Conservation (phyloP, 2,113 vertebrate genomes). For the Amblyopsis rosae region DNA sequence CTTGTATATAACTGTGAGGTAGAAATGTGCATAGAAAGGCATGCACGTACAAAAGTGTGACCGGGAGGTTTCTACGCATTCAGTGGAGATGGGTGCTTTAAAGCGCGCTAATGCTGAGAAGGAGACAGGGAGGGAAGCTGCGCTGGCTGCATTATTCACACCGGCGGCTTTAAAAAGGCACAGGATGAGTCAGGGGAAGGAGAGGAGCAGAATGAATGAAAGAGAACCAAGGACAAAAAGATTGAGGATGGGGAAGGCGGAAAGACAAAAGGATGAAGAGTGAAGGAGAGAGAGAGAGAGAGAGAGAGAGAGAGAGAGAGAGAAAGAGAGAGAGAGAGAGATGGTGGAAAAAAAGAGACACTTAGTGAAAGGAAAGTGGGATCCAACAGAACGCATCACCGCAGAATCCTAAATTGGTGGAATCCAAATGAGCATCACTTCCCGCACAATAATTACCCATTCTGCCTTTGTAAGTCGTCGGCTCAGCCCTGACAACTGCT, state of each 20-base stretch:
- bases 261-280: constrained; percentile 11
- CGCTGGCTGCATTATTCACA: constrained; percentile 58
- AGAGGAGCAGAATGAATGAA: constrained; percentile 5
- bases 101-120: constrained; percentile 34
- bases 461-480: constrained; percentile 69
- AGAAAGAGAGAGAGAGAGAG: neutral
- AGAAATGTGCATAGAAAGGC: too few species aligned
- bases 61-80: too few species aligned
- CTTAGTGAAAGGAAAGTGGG: constrained; percentile 42
- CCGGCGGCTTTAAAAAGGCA: constrained; percentile 23
- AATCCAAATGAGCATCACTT: constrained; percentile 70
- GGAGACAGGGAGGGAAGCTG: constrained; percentile 30
- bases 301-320: neutral
- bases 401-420: constrained; percentile 61
- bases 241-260: neutral
- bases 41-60: too few species aligned
- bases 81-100: too few species aligned
- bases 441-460: constrained; percentile 72
- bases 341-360: neutral
- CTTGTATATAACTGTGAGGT: neutral
- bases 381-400: constrained; percentile 27
- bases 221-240: constrained; percentile 22
- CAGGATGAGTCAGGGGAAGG: constrained; percentile 26
- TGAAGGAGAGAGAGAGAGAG: constrained; percentile 3
- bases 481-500: constrained; percentile 74